A percentile compares a stretch with the other conserved stretches of the same genome.
phyloP scores from a whole-genome alignment of 2,888 invertebrate species.

The Cyrtodaria siliqua region DNA sequence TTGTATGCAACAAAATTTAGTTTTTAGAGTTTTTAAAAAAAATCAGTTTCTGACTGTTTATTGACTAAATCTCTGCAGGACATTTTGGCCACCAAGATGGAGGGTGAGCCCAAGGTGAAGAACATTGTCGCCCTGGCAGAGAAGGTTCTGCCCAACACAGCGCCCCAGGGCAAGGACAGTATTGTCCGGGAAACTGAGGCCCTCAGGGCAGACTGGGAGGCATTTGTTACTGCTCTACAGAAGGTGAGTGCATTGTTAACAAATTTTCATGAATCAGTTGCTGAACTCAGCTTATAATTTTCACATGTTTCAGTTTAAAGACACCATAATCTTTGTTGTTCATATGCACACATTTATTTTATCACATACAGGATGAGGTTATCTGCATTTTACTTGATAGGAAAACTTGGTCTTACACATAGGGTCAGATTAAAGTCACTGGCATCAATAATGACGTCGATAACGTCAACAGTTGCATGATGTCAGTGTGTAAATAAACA shows the following conservation, averaged over 20 bases:
- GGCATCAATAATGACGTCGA: too few relatives aligned
- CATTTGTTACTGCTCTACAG: slow-evolving; percentile 78
- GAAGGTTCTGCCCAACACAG: slow-evolving; percentile 89
- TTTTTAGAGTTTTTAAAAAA: too few relatives aligned
- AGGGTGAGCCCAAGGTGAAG: slow-evolving; percentile 93
- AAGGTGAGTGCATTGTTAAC: slow-evolving; percentile 70
- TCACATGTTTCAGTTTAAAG: neutral
- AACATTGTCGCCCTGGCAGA: slow-evolving; percentile 94
- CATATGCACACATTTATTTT: too few relatives aligned
- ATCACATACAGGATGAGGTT: too few relatives aligned
- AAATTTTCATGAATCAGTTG: neutral
- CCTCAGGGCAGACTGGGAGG: slow-evolving; percentile 82
- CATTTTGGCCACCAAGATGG: slow-evolving; percentile 91
- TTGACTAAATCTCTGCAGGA: slow-evolving; percentile 88
- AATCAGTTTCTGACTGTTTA: too few relatives aligned
- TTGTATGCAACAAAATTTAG: too few relatives aligned
- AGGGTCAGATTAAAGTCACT: too few relatives aligned
- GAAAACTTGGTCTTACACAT: too few relatives aligned
- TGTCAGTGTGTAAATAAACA: too few relatives aligned
- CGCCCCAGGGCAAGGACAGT: slow-evolving; percentile 81
- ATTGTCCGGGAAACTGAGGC: slow-evolving; percentile 80
- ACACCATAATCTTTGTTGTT: too few relatives aligned
- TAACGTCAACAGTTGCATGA: too few relatives aligned
- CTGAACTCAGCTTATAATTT: neutral
- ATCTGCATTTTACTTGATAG: too few relatives aligned